phyloP scores from a whole-genome alignment of 2,113 vertebrate species.

The Phalacrocorax pelagicus region DNA sequence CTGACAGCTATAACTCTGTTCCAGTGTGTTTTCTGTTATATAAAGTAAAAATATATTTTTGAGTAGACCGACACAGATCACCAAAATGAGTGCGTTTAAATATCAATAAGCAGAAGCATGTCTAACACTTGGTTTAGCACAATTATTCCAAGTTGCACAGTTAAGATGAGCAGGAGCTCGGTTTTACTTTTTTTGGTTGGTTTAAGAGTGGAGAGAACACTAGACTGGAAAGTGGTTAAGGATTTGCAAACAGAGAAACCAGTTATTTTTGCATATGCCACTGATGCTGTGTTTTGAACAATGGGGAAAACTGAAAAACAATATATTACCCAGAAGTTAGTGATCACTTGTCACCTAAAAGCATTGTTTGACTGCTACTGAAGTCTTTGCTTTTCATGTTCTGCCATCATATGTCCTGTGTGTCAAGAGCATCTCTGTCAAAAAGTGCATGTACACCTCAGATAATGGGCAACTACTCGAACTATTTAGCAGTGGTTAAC shows the following conservation, averaged over 20 bases:
- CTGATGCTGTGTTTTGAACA: background rate
- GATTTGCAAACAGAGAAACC: background rate
- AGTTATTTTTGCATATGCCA: background rate
- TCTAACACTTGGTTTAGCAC: background rate
- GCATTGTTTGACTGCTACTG: background rate
- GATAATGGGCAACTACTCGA: background rate
- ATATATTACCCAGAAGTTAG: background rate
- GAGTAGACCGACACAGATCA: background rate
- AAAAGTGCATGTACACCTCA: fast-evolving
- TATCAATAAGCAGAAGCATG: background rate
- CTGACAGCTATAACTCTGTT: background rate
- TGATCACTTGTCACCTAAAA: background rate
- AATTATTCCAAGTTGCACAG: background rate
- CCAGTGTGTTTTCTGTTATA: background rate
- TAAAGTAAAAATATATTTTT: background rate
- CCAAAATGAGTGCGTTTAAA: background rate
- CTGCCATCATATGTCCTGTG: background rate
- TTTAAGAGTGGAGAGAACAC: background rate
- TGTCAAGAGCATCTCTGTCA: background rate
- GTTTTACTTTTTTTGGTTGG: background rate
- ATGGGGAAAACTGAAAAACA: background rate
- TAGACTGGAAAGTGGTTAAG: background rate
- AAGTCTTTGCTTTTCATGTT: background rate
- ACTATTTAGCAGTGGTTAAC: background rate
- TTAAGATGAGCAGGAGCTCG: background rate